A percentile compares a stretch with the other conserved stretches of the same genome.
Evolutionary conservation across 2,888 invertebrate species (phyloP).

Genomic region (Kuschelorhynchus macadamiae): DNA sequence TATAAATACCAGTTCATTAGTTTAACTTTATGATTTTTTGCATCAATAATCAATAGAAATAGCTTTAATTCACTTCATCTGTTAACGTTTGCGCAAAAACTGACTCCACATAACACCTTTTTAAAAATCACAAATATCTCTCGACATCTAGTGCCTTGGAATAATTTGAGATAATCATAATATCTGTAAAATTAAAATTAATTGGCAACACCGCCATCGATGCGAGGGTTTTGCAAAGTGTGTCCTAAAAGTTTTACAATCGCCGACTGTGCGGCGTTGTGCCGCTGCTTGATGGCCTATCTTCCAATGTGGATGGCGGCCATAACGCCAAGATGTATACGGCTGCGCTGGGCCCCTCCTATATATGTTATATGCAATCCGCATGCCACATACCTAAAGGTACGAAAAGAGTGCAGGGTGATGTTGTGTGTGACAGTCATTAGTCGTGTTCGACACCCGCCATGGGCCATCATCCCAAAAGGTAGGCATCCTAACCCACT

Average conservation of each 20-base stretch:
- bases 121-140: no score
- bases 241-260: slow-evolving; percentile 78
- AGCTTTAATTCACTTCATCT: no score
- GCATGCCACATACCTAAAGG: slow-evolving; percentile 69
- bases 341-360: slow-evolving; percentile 73
- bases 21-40: no score
- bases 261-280: slow-evolving; percentile 70
- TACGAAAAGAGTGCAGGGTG: slow-evolving; percentile 68
- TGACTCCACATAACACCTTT: no score
- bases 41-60: no score
- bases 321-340: slow-evolving; percentile 76
- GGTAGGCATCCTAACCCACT: slow-evolving; percentile 67
- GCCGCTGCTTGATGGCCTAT: slow-evolving; percentile 75
- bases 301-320: slow-evolving; percentile 78
- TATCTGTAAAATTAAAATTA: neutral
- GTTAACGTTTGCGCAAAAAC: no score
- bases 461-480: slow-evolving; percentile 60
- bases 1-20: no score
- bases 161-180: no score
- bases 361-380: slow-evolving; percentile 70
- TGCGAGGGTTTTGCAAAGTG: slow-evolving; percentile 71
- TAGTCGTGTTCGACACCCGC: slow-evolving; percentile 69
- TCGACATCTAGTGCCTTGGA: no score
- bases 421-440: slow-evolving; percentile 67
- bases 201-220: slow-evolving; percentile 39